Evolutionary conservation across 2,797 vertebrate species (phyloP).

Genomic region (Pteropus rufus): DNA sequence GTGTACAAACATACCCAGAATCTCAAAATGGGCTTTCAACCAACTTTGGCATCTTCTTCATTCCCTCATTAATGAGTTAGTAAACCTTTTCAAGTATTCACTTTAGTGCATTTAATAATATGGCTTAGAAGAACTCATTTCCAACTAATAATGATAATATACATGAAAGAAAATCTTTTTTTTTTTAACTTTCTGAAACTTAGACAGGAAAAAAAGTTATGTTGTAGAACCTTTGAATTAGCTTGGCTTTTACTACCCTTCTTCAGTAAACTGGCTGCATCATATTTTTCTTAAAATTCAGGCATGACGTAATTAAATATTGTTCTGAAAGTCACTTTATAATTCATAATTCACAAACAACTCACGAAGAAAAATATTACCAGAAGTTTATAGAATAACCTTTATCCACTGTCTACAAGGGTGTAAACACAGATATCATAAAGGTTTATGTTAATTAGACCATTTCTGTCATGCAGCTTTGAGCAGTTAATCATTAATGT

Average conservation of each 20-base stretch:
- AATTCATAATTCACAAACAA: not conserved
- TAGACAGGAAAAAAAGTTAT: too few relatives aligned
- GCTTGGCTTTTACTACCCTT: not conserved
- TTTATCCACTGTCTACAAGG: not conserved
- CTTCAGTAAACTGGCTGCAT: not conserved
- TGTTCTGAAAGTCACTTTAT: not conserved
- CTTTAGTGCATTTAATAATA: not conserved
- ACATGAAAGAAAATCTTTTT: not conserved
- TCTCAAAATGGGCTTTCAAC: conserved; percentile 12
- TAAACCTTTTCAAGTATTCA: not conserved
- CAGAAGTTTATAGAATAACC: not conserved
- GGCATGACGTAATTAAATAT: not conserved
- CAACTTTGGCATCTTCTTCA: not conserved
- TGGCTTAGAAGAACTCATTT: not conserved
- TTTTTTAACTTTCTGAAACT: not conserved
- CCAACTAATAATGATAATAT: not conserved
- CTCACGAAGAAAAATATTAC: not conserved
- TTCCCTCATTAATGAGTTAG: not conserved
- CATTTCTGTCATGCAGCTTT: not conserved
- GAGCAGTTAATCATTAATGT: not conserved
- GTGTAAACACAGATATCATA: not conserved
- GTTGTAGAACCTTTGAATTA: too few relatives aligned
- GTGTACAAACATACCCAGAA: not conserved
- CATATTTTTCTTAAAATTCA: conserved; percentile 17
- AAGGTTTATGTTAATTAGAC: not conserved